Conservation (phyloP, 1,140 invertebrate genomes). For the Euura lappo region DNA sequence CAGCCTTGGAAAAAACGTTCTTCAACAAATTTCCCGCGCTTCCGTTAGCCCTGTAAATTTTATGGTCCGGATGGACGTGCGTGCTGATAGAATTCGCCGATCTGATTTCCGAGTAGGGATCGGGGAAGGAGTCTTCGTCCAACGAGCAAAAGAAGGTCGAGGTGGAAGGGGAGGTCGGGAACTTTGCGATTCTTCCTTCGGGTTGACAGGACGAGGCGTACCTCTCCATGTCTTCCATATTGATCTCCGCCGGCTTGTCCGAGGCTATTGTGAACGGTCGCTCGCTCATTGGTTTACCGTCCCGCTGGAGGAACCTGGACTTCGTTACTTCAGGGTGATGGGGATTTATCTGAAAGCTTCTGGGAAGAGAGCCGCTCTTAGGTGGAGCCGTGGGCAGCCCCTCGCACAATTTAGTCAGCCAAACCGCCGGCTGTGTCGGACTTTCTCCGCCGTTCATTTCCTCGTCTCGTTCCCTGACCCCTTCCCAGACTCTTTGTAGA, state of each 20-base stretch:
- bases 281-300: constrained; percentile 58
- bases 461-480: constrained; percentile 35
- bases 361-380: constrained; percentile 79
- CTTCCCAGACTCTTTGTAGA: constrained; percentile 58
- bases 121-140: constrained; percentile 61
- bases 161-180: constrained; percentile 44
- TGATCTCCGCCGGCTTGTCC: constrained; percentile 59
- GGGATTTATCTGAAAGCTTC: constrained; percentile 68
- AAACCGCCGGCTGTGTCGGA: constrained; percentile 65
- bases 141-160: constrained; percentile 54
- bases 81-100: constrained; percentile 39
- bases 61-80: constrained; percentile 77
- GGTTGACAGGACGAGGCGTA: constrained; percentile 61
- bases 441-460: constrained; percentile 47
- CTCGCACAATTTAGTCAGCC: constrained; percentile 67
- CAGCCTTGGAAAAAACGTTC: constrained; percentile 50
- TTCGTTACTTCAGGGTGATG: constrained; percentile 41
- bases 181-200: constrained; percentile 55
- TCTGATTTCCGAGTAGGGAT: constrained; percentile 55
- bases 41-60: constrained; percentile 70
- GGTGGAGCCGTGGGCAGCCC: constrained; percentile 59
- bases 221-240: constrained; percentile 65
- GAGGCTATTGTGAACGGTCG: constrained; percentile 77
- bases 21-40: constrained; percentile 34
- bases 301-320: constrained; percentile 53